Evolutionary conservation across 1,140 invertebrate species (phyloP), one percentile per base, ranked within the genome.

Genomic region (Eriosoma lanigerum): DNA sequence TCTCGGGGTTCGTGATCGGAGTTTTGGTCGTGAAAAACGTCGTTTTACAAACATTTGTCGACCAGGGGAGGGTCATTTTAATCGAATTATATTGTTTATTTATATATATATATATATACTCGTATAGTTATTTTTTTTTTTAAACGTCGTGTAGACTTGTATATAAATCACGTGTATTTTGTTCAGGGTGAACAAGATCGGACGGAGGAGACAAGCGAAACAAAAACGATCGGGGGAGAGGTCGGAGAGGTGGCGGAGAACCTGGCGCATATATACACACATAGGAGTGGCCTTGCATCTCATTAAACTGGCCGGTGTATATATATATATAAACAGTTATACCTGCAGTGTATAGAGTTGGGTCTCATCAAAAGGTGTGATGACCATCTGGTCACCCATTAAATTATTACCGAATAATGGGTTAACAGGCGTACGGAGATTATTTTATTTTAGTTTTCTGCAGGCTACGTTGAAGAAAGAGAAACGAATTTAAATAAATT

Each of bases 361-460:
- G 56, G 75, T 78, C 75, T 56, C 75, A 78, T 78, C 75, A 78
- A 60, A 78, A 78, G 75, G 75, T 78, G 75, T 78, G 75, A 78
- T 78, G 75, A 78, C 75, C 75, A 78, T 78, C 75, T 78, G 75
- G 75, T 78, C 75, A 78, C 75, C 75, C 75, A 78, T 78, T 78
- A 78, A 78, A 78, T 78, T 78, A 78, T 78, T 78, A 78, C 75
- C 75, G 56, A 78, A 78, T 78, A 78, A 78, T 78, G 75, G 75
- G 75, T 60, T 78, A 60, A 62, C 56, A 52, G 75, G 50, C 38
- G n/a, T 60, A 60, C 12, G 21, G 75, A 78, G 56, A 78, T 78
- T 78, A 78, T 62, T 78, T 78, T 78, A 78, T 62, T 78, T 76
- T 78, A 46, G 75, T 78, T 78, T 78, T 78, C 75, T 62, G 75